phyloP scores from a whole-genome alignment of 1,140 invertebrate genomes.

The Orchesella cincta region DNA sequence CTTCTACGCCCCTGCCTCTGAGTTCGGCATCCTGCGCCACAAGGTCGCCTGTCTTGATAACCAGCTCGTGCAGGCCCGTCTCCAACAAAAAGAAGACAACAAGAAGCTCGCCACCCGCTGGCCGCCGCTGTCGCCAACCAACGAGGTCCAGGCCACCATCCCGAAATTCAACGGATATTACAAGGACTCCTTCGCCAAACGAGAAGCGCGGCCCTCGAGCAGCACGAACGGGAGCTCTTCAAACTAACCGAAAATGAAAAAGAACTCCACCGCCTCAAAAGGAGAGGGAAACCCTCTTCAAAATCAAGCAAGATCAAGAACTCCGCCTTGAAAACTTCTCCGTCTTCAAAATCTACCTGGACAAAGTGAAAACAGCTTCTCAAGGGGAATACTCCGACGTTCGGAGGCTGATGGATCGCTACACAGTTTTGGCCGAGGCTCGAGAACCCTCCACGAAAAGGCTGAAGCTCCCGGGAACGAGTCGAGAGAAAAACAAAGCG shows the following conservation, averaged over 20 bases:
- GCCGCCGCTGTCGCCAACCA: conserved; percentile 22
- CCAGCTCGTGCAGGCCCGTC: conserved; percentile 35
- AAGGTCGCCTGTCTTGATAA: conserved; percentile 33
- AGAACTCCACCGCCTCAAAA: conserved; percentile 39
- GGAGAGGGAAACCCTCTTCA: conserved; percentile 32
- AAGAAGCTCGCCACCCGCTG: conserved; percentile 18
- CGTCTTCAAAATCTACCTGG: conserved; percentile 45
- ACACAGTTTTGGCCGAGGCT: conserved; percentile 38
- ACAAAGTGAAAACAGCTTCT: conserved; percentile 35
- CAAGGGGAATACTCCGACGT: conserved; percentile 47
- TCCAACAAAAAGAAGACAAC: conserved; percentile 15
- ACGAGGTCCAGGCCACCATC: conserved; percentile 25
- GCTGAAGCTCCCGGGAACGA: conserved; percentile 24
- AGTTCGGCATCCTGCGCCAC: conserved; percentile 28
- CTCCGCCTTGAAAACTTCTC: conserved; percentile 35
- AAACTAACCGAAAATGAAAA: conserved; percentile 28
- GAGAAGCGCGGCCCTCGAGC: not conserved
- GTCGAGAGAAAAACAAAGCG: conserved; percentile 31
- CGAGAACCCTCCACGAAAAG: conserved; percentile 18
- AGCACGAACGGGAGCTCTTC: conserved; percentile 24
- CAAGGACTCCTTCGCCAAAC: not conserved
- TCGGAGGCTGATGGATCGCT: conserved; percentile 47
- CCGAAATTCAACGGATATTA: conserved; percentile 44
- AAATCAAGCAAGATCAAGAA: conserved; percentile 32
- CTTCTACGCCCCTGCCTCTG: conserved; percentile 37